Base-by-base conservation (phyloP, 1,140 invertebrate genomes). In the Ditylenchus dipsaci region DNA sequence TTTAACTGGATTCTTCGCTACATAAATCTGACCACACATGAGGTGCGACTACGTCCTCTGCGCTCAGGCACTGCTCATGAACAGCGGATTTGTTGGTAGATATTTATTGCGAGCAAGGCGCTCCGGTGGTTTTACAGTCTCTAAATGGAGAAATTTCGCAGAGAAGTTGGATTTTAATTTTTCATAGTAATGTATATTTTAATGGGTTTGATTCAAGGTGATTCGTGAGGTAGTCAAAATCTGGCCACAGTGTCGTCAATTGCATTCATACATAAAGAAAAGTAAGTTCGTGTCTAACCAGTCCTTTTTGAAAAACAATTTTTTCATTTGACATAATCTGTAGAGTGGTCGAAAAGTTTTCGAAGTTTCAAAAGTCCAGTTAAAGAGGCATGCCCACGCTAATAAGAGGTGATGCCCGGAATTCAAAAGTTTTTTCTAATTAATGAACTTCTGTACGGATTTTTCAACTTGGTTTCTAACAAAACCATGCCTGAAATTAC, bases 61-160 rank as follows among this genome's bases (percentile, higher is more conserved):
- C 43, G 57, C 13, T 57, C 33, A 17, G 67, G 63, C 15, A 69
- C 43, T 13, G 19, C 67, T 11, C n/a, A 27, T 45, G 67, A 69
- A 49, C 67, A 19, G 67, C 67, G 17, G 57, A 69, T 29, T 23
- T 69, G 17, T 47, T 69, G 23, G 57, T 69, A 13, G 67, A 69
- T 38, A 69, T 69, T 38, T 69, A 69, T 43, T 69, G 67, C 19
- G 67, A 69, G 19, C 69, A 69, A 21, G 67, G 67, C 7, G 67
- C 67, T 7, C 67, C 67, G 19, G 62, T 60, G 23, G n/a, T 69
- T 1, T 29, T 69, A 1, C 67, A 69, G 45, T 56, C 66, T 1
- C 27, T 69, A 7, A 69, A 69, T 60, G 67, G 67, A 23, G 67
- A 38, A 65, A 69, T 38, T 69, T 69, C 19, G 67, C 67, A 27